A percentile compares a stretch with the other conserved stretches of the same genome.
Evolutionary conservation across 2,113 vertebrate species (phyloP).

Genomic region (Equus quagga): DNA sequence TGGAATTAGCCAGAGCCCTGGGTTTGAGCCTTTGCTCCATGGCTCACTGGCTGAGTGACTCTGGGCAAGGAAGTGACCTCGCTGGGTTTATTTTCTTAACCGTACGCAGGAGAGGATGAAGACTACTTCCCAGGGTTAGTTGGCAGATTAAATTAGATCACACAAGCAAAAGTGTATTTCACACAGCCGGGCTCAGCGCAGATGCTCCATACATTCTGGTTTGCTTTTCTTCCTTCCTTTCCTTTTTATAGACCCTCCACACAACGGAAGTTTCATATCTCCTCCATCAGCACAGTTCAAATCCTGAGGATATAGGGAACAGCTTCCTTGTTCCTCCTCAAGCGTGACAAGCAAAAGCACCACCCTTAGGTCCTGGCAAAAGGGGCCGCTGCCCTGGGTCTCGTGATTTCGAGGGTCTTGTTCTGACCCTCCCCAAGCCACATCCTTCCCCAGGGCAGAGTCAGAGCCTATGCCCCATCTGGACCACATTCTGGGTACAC

Average conservation of each 20-base stretch:
- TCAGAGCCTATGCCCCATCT: background rate
- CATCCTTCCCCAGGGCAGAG: background rate
- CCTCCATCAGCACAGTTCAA: conserved; percentile 63
- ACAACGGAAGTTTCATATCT: conserved; percentile 57
- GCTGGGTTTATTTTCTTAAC: conserved; percentile 58
- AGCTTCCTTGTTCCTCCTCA: conserved; percentile 19
- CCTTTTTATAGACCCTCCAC: conserved; percentile 79
- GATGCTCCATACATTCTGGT: conserved; percentile 75
- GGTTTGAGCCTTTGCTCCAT: conserved; percentile 10
- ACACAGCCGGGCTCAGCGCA: conserved; percentile 63
- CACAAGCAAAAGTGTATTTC: conserved; percentile 63
- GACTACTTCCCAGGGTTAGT: conserved; percentile 53
- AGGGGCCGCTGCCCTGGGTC: background rate
- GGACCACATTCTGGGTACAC: background rate
- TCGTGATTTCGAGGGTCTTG: background rate
- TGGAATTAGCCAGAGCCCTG: conserved; percentile 7
- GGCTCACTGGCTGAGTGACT: conserved; percentile 8
- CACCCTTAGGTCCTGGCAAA: background rate
- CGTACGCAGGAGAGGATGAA: conserved; percentile 42
- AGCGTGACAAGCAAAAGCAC: background rate
- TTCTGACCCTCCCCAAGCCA: background rate
- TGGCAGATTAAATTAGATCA: conserved; percentile 76
- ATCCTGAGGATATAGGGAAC: conserved; percentile 56
- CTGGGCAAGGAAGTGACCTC: conserved; percentile 48
- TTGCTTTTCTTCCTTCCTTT: conserved; percentile 81